phyloP scores from a whole-genome alignment of 2,888 invertebrate genomes.

The Agriopis aurantiaria region DNA sequence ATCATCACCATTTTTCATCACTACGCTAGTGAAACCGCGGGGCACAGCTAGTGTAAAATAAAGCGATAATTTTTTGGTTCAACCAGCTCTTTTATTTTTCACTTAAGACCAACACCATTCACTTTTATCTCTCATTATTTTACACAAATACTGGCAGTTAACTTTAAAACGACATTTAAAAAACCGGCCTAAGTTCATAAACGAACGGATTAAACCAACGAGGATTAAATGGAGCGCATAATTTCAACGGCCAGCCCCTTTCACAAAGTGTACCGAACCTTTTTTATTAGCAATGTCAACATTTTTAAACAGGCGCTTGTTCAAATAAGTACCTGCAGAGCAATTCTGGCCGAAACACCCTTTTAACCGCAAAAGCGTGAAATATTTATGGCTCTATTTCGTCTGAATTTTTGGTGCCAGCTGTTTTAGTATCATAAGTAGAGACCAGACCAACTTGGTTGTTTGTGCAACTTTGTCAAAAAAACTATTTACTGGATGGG shows the following conservation, averaged over 20 bases:
- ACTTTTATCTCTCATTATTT: conserved; percentile 28
- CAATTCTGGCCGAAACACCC: conserved; percentile 49
- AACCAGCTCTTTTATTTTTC: conserved; percentile 1
- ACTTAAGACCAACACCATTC: conserved; percentile 26
- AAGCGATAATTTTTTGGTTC: too few relatives aligned
- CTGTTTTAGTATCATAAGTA: conserved; percentile 7
- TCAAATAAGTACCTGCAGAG: conserved; percentile 46
- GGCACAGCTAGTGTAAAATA: neutral
- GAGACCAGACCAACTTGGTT: neutral
- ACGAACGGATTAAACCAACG: conserved; percentile 49
- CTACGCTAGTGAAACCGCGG: too few relatives aligned
- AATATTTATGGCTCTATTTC: conserved; percentile 48
- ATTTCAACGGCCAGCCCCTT: conserved; percentile 45
- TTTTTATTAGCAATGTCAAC: conserved; percentile 60
- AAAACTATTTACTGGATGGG: neutral
- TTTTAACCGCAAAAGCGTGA: conserved; percentile 41
- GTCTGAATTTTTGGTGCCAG: conserved; percentile 14
- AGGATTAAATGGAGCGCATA: conserved; percentile 49
- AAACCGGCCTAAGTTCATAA: conserved; percentile 50
- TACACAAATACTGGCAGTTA: conserved; percentile 28
- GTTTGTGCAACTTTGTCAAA: neutral
- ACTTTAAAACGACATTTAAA: conserved; percentile 46
- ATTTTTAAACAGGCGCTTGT: conserved; percentile 52
- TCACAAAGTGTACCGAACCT: conserved; percentile 50
- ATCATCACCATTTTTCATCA: too few relatives aligned